phyloP scores from a whole-genome alignment of 2,797 vertebrate genomes.

The Coilia nasus region DNA sequence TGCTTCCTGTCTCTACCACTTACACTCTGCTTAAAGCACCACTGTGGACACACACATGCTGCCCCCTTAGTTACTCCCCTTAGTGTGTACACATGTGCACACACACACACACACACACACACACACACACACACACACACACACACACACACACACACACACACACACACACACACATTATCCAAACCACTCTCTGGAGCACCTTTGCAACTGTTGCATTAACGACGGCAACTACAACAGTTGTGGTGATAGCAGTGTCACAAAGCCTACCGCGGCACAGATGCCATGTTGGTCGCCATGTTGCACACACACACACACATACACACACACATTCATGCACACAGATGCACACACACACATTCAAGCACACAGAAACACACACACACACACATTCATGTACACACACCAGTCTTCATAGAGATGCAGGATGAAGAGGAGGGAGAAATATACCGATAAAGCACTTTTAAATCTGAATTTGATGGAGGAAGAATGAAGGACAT shows the following conservation, averaged over 20 bases:
- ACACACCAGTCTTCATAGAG: background rate
- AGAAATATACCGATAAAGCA: background rate
- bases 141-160: constrained; percentile 1
- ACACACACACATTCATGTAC: background rate
- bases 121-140: background rate
- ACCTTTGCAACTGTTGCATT: too few species aligned
- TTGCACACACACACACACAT: too few species aligned
- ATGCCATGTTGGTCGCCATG: too few species aligned
- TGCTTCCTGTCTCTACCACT: background rate
- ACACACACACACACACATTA: background rate
- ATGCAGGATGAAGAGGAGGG: background rate
- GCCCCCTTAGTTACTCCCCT: too few species aligned
- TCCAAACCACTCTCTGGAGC: too few species aligned
- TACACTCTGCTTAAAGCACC: background rate
- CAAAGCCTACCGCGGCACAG: too few species aligned
- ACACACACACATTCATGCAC: too few species aligned
- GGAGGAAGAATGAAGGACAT: background rate
- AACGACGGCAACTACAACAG: too few species aligned
- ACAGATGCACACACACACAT: background rate
- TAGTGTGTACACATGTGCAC: background rate
- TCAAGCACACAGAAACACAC: too few species aligned
- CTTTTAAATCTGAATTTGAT: background rate
- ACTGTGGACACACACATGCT: background rate
- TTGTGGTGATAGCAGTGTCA: too few species aligned
- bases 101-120: background rate